Evolutionary conservation across 2,797 vertebrate species (phyloP).

Genomic region (Percopsis omiscomaycus): DNA sequence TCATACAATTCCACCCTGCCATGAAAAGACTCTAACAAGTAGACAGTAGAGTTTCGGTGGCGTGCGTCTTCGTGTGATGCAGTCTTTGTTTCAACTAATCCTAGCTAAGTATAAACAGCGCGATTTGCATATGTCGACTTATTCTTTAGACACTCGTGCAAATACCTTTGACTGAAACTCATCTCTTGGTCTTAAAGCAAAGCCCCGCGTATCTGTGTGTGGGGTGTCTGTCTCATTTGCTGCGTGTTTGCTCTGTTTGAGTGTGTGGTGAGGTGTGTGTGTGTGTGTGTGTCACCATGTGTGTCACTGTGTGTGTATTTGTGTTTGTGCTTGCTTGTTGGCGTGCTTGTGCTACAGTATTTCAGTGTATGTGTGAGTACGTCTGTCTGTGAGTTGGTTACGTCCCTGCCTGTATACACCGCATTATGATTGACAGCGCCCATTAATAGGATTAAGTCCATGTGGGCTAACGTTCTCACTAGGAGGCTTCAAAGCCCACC

Average conservation of each 20-base stretch:
- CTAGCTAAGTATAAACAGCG: slow-evolving; percentile 65
- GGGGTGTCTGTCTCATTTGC: slow-evolving; percentile 2
- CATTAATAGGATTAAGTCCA: slow-evolving; percentile 76
- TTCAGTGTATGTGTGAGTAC: neutral
- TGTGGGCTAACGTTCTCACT: slow-evolving; percentile 66
- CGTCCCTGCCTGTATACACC: neutral
- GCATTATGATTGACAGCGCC: slow-evolving; percentile 65
- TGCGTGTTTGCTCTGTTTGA: slow-evolving; percentile 18
- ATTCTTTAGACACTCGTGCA: slow-evolving; percentile 67
- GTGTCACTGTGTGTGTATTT: slow-evolving; percentile 7
- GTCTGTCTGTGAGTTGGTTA: neutral
- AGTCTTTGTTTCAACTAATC: slow-evolving; percentile 72
- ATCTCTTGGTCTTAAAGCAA: slow-evolving; percentile 50
- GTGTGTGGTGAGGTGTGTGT: slow-evolving; percentile 28
- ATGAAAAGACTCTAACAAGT: slow-evolving; percentile 29
- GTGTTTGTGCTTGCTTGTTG: neutral
- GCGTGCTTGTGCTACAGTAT: neutral
- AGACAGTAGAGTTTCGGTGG: slow-evolving; percentile 44
- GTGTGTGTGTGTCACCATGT: slow-evolving; percentile 7
- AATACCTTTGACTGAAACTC: slow-evolving; percentile 70
- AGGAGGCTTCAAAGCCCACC: slow-evolving; percentile 66
- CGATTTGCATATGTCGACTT: slow-evolving; percentile 68
- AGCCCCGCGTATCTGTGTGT: slow-evolving; percentile 44
- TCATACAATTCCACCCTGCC: slow-evolving; percentile 59
- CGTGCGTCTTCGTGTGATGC: slow-evolving; percentile 59